Evolutionary conservation across 2,888 invertebrate species (phyloP), one percentile per base, ranked within the genome.

Genomic region (Cephalotes varians): DNA sequence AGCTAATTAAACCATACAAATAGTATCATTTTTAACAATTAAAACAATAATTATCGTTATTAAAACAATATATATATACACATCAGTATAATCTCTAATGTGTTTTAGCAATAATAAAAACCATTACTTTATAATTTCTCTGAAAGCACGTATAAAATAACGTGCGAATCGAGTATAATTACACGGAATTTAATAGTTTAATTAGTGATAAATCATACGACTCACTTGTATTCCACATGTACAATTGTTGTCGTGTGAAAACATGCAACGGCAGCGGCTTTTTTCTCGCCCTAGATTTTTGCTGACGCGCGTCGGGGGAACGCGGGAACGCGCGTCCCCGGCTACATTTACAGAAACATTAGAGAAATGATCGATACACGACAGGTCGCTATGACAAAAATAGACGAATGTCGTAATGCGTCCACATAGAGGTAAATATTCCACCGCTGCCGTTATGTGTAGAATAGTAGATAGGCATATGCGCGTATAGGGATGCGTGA

Each of bases 371-470:
- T 79, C 77, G 56, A 79, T 79, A 69, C 77, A 44, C 71, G 77
- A 69, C 77, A 67, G 37, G 69, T 79, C 69, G 77, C 71, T 71
- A 58, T 56, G 56, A 69, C 77, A 71, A 79, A 79, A 79, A 79
- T 79, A 79, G 77, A 69, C 77, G 44, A 79, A 71, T 79, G 69
- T 34, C 47, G 71, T 79, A 79, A 79, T 79, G 71, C 40, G 28
- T 67, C 40, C 40, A 34, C 56, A 58, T 56, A 56, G 76, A 65
- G 56, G 71, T 79, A 79, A 79, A 71, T 79, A 79, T 71, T 79
- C 44, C 51, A 54, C 34, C 56, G 71, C 25, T 12, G 64, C 21
- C 47, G 47, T 34, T 44, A 31, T 58, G 44, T 79, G 34, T 49
- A 54, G 62, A 2, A 18, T 64, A n/a, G 69, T 56, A 71, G 40